These are phyloP conservation scores for Lithosia quadra DNA, from an alignment of 2,888 invertebrate genomes.

Conservation along the genomic window DNA sequence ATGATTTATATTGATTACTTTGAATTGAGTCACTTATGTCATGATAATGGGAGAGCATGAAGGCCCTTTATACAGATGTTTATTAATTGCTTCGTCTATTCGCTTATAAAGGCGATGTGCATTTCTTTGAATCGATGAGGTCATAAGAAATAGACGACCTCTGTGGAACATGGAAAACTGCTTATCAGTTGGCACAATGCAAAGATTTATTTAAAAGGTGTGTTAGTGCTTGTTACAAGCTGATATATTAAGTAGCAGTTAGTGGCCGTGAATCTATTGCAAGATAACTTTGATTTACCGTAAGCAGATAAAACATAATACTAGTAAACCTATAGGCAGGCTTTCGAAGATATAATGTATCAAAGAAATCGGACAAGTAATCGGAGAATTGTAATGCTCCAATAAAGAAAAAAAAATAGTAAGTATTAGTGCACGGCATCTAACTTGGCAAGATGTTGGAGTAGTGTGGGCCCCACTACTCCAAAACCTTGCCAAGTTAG, in stretches of 20 bases:
- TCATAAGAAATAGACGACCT: slow-evolving; percentile 33
- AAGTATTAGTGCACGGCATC: no score
- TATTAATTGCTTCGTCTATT: slow-evolving; percentile 39
- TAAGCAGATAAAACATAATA: not conserved
- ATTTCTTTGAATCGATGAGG: slow-evolving; percentile 43
- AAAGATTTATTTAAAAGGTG: not conserved
- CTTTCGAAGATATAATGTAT: no score
- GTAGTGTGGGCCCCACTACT: no score
- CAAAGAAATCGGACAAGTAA: no score
- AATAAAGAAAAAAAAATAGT: no score
- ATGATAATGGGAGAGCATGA: slow-evolving; percentile 35
- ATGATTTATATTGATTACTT: not conserved
- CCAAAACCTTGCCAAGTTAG: no score
- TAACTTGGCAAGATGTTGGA: no score
- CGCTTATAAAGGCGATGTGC: slow-evolving; percentile 27
- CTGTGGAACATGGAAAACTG: not conserved
- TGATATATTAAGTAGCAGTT: not conserved
- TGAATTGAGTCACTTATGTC: not conserved
- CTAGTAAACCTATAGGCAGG: not conserved
- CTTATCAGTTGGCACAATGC: not conserved
- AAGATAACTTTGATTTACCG: not conserved
- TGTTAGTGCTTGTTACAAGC: not conserved
- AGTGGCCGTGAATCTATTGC: not conserved
- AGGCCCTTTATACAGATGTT: slow-evolving; percentile 29
- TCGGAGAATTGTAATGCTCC: no score